phyloP scores from a whole-genome alignment of 2,113 vertebrate genomes.

The Platanista minor region DNA sequence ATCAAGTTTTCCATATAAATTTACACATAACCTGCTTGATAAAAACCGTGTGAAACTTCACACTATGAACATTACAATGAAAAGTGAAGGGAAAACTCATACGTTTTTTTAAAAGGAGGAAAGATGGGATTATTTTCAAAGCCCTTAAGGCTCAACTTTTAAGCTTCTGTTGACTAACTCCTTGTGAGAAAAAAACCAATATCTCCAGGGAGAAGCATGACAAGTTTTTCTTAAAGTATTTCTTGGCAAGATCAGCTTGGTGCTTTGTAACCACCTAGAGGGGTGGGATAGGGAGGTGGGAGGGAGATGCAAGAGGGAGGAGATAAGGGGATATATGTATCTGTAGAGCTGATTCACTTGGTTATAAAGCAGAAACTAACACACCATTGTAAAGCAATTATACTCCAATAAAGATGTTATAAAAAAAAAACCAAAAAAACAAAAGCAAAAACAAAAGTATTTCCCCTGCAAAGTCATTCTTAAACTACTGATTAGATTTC shows the following conservation, averaged over 20 bases:
- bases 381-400: too few species aligned
- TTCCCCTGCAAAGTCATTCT: background rate
- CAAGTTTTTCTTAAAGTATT: background rate
- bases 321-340: too few species aligned
- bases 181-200: background rate
- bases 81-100: background rate
- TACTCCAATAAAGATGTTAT: too few species aligned
- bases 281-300: too few species aligned
- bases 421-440: too few species aligned
- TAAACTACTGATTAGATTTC: background rate
- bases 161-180: background rate
- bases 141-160: background rate
- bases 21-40: slow-evolving; percentile 13
- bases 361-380: too few species aligned
- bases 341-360: too few species aligned
- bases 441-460: background rate
- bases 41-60: slow-evolving; percentile 15
- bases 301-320: too few species aligned
- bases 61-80: background rate
- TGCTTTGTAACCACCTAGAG: too few species aligned
- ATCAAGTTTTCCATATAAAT: background rate
- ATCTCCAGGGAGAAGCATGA: background rate
- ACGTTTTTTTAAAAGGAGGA: background rate
- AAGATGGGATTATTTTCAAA: slow-evolving; percentile 11
- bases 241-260: too few species aligned